A percentile compares a stretch with the other conserved stretches of the same genome.
phyloP scores from a whole-genome alignment of 2,797 vertebrate species.

The Parauchenoglanis ngamensis region DNA sequence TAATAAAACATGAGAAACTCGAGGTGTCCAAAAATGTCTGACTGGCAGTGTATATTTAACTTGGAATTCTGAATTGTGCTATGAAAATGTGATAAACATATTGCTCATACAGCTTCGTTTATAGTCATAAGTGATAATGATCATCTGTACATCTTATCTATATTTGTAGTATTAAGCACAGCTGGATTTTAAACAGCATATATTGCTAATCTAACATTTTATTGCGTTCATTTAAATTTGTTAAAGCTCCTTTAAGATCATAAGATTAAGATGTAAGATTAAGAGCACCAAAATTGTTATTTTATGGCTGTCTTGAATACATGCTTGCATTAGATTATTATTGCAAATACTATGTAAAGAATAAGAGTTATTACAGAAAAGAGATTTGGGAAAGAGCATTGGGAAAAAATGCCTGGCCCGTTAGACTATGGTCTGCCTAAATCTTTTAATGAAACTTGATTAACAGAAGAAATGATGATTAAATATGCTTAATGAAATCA shows the following conservation, averaged over 20 bases:
- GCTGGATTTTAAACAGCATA: slow-evolving; percentile 1
- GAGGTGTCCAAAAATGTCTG: neutral
- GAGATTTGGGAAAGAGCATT: neutral
- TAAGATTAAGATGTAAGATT: neutral
- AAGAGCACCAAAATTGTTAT: slow-evolving; percentile 29
- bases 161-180: neutral
- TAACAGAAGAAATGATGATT: neutral
- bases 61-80: neutral
- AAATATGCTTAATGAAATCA: neutral
- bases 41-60: neutral
- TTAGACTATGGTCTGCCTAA: neutral
- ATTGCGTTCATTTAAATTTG: slow-evolving; percentile 16
- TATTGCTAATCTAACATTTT: slow-evolving; percentile 10
- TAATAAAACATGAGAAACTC: neutral
- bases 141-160: neutral
- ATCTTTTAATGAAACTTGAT: neutral
- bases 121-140: neutral
- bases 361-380: neutral
- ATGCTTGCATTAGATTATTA: neutral
- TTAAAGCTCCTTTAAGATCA: slow-evolving; percentile 12
- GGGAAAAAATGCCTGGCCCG: neutral
- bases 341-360: slow-evolving; percentile 11
- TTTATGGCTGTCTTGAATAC: neutral
- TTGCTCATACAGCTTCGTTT: neutral
- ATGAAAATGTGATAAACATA: neutral